Conservation (phyloP, 1,140 invertebrate species). For the Drosophila yakuba region DNA sequence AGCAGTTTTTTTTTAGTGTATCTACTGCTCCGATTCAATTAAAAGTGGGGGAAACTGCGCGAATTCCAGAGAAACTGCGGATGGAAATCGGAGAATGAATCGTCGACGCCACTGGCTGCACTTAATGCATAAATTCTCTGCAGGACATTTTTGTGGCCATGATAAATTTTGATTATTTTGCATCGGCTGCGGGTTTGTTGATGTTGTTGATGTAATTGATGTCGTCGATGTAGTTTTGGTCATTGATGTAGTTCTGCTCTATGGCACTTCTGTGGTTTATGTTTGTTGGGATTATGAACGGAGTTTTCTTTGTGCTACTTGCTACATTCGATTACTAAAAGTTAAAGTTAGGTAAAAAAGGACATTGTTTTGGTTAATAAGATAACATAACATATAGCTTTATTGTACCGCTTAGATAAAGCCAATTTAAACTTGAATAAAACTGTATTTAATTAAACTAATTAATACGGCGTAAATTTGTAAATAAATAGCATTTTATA, state of each 20-base stretch:
- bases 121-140: slow-evolving; percentile 80
- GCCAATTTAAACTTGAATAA: too few species aligned
- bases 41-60: slow-evolving; percentile 46
- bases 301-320: neutral
- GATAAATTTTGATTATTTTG: slow-evolving; percentile 64
- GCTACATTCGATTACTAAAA: too few species aligned
- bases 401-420: too few species aligned
- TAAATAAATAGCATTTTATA: neutral
- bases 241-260: slow-evolving; percentile 1
- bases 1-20: slow-evolving; percentile 7
- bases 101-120: slow-evolving; percentile 49
- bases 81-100: slow-evolving; percentile 42
- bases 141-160: slow-evolving; percentile 61
- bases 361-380: too few species aligned
- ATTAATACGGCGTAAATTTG: too few species aligned
- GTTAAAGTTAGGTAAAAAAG: too few species aligned
- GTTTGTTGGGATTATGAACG: slow-evolving; percentile 13
- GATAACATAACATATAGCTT: too few species aligned
- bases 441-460: too few species aligned
- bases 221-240: slow-evolving; percentile 21
- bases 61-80: slow-evolving; percentile 49
- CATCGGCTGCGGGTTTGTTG: slow-evolving; percentile 16
- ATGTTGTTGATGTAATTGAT: slow-evolving; percentile 47
- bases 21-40: slow-evolving; percentile 67
- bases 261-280: slow-evolving; percentile 24